These are phyloP conservation scores for Euwallacea fornicatus DNA, from an alignment of 1,140 invertebrate genomes.

Conservation along the genomic window DNA sequence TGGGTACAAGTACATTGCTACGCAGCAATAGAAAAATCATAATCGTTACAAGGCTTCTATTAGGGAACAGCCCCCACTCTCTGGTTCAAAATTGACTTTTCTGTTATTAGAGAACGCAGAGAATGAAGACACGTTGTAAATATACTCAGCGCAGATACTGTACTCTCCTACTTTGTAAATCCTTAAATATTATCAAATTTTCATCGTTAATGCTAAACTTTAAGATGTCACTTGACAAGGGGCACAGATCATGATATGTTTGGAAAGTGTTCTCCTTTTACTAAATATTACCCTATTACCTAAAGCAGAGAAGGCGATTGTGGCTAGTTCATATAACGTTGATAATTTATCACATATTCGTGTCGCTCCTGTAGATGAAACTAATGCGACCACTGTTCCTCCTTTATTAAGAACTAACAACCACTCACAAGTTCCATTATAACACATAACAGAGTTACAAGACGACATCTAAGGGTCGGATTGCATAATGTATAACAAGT, in stretches of 20 bases:
- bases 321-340: slow-evolving; percentile 55
- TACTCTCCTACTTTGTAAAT: slow-evolving; percentile 47
- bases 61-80: not conserved
- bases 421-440: slow-evolving; percentile 39
- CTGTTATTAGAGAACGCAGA: no score
- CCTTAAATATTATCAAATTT: slow-evolving; percentile 56
- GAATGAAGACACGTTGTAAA: slow-evolving; percentile 23
- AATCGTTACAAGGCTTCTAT: slow-evolving; percentile 11
- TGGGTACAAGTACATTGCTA: slow-evolving; percentile 38
- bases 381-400: slow-evolving; percentile 23
- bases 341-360: slow-evolving; percentile 53
- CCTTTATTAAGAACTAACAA: slow-evolving; percentile 27
- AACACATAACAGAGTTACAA: slow-evolving; percentile 48
- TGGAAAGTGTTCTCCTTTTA: slow-evolving; percentile 53
- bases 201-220: slow-evolving; percentile 54
- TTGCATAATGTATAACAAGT: slow-evolving; percentile 54
- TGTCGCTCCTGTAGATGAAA: slow-evolving; percentile 14
- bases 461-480: slow-evolving; percentile 55
- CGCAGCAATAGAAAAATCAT: slow-evolving; percentile 14
- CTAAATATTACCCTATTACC: slow-evolving; percentile 49
- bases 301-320: slow-evolving; percentile 57
- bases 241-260: slow-evolving; percentile 59
- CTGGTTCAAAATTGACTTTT: no score
- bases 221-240: slow-evolving; percentile 57
- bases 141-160: slow-evolving; percentile 41